A percentile compares a stretch with the other conserved stretches of the same genome.
Conservation (phyloP, 2,888 invertebrate species). For the Drosophila anomalata region DNA sequence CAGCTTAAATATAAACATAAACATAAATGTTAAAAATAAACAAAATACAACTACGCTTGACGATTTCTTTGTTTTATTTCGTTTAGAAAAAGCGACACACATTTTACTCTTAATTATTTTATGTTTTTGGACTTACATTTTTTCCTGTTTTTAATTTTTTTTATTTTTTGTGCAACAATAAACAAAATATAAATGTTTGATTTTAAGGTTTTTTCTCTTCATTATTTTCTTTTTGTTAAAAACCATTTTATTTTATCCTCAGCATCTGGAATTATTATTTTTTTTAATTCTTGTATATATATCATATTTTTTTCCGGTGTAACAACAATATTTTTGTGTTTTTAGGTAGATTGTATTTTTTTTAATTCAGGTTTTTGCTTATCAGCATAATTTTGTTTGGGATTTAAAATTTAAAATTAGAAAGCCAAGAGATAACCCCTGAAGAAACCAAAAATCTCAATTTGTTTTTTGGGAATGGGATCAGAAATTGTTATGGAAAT, state of each 20-base stretch:
- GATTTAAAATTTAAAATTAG: neutral
- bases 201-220: neutral
- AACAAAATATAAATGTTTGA: conserved; percentile 51
- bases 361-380: conserved; percentile 13
- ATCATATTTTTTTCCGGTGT: conserved; percentile 21
- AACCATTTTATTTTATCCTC: conserved; percentile 17
- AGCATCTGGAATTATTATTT: conserved; percentile 1
- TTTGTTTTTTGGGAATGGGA: conserved; percentile 1
- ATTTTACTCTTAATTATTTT: conserved; percentile 30
- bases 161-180: conserved; percentile 51
- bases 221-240: conserved; percentile 13
- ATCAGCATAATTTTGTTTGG: neutral
- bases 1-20: neutral
- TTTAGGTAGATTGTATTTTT: neutral
- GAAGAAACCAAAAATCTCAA: neutral
- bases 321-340: conserved; percentile 44
- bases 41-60: conserved; percentile 16
- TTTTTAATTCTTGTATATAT: neutral
- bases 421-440: neutral
- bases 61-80: conserved; percentile 53
- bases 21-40: neutral
- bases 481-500: neutral
- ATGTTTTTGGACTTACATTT: conserved; percentile 23
- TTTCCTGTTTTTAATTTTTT: conserved; percentile 23
- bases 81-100: conserved; percentile 77